phyloP scores from a whole-genome alignment of 2,797 vertebrate genomes.

The Phalloptychus januarius region DNA sequence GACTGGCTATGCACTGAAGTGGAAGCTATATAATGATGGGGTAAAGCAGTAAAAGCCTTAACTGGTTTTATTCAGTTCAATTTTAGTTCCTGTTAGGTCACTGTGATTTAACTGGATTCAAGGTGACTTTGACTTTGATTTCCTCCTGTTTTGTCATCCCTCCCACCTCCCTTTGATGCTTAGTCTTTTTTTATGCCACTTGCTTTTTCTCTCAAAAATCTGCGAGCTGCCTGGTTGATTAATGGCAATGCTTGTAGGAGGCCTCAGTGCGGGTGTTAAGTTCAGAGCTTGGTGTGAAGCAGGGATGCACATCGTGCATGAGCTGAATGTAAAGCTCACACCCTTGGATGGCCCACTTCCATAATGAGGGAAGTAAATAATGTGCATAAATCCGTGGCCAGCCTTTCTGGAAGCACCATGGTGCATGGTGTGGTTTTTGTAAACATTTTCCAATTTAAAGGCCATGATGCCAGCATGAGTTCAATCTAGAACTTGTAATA shows the following conservation, averaged over 20 bases:
- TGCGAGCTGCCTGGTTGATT: constrained; percentile 70
- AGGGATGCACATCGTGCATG: constrained; percentile 30
- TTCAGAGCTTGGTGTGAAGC: constrained; percentile 50
- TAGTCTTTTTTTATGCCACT: constrained; percentile 68
- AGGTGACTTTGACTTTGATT: constrained; percentile 74
- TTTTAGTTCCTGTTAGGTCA: constrained; percentile 41
- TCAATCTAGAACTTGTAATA: constrained; percentile 29
- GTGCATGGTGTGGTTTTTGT: constrained; percentile 8
- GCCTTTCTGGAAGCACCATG: constrained; percentile 22
- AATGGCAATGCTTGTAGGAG: constrained; percentile 68
- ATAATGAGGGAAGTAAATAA: constrained; percentile 61
- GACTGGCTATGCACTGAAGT: not conserved
- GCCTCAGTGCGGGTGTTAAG: constrained; percentile 57
- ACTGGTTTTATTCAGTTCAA: not conserved
- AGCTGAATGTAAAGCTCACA: constrained; percentile 40
- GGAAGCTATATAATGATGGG: not conserved
- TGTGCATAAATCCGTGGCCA: constrained; percentile 29
- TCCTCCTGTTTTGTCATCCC: constrained; percentile 17
- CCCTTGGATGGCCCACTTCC: constrained; percentile 56
- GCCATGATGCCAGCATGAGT: constrained; percentile 6
- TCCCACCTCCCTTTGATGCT: constrained; percentile 49
- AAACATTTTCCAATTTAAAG: constrained; percentile 42
- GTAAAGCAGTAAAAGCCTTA: not conserved
- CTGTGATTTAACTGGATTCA: constrained; percentile 57
- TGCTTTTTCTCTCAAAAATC: constrained; percentile 57